These are phyloP conservation scores for Drosophila kanapiae DNA, from an alignment of 1,140 invertebrate species.

Conservation along the genomic window DNA sequence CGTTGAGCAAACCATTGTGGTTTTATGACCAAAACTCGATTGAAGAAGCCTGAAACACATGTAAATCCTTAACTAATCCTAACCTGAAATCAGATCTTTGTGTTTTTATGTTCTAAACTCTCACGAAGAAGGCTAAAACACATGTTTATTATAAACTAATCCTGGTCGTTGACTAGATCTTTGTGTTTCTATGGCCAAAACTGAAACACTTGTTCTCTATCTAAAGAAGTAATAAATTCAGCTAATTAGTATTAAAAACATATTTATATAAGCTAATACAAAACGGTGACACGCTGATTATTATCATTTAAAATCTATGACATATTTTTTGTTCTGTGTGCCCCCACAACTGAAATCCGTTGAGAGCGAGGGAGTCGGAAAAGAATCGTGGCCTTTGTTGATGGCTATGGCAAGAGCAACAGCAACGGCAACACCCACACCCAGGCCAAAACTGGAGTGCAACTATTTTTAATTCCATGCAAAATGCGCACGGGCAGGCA, in stretches of 20 bases:
- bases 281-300: neutral
- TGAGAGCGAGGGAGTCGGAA: slow-evolving; percentile 31
- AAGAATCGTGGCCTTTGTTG: slow-evolving; percentile 73
- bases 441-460: slow-evolving; percentile 66
- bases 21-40: too few species aligned
- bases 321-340: slow-evolving; percentile 10
- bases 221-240: neutral
- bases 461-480: slow-evolving; percentile 78
- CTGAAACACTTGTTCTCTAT: too few species aligned
- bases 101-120: too few species aligned
- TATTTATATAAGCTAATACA: neutral
- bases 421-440: slow-evolving; percentile 60
- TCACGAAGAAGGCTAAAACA: neutral
- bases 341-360: slow-evolving; percentile 14
- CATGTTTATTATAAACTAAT: neutral
- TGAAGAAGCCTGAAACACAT: too few species aligned
- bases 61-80: too few species aligned
- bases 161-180: neutral
- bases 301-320: slow-evolving; percentile 1
- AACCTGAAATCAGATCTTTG: too few species aligned
- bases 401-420: slow-evolving; percentile 30
- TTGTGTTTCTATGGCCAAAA: neutral
- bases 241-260: neutral
- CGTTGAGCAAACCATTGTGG: too few species aligned
- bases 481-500: slow-evolving; percentile 64